phyloP scores from a whole-genome alignment of 1,140 invertebrate species.

The Drosophila prosaltans region DNA sequence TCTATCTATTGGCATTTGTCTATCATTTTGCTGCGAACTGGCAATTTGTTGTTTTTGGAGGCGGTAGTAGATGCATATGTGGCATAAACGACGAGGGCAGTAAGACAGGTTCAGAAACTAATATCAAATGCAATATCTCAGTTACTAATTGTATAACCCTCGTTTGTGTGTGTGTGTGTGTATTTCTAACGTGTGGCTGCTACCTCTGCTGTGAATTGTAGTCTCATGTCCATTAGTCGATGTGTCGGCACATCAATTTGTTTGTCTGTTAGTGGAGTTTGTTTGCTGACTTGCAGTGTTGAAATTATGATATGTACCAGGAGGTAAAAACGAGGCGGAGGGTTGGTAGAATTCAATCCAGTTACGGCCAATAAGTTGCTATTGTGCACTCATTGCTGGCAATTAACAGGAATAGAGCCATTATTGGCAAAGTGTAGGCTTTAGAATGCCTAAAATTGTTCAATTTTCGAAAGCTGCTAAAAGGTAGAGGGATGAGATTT shows the following conservation, averaged over 20 bases:
- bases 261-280: constrained; percentile 55
- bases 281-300: constrained; percentile 10
- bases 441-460: background rate
- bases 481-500: background rate
- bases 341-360: constrained; percentile 1
- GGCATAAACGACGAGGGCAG: background rate
- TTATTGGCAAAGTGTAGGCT: constrained; percentile 18
- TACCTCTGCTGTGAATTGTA: constrained; percentile 43
- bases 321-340: background rate
- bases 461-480: background rate
- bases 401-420: constrained; percentile 46
- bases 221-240: constrained; percentile 49
- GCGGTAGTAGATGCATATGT: background rate
- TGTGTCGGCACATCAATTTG: constrained; percentile 78
- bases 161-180: background rate
- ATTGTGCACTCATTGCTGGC: constrained; percentile 52
- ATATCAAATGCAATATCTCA: background rate
- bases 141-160: background rate
- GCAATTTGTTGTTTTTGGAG: constrained; percentile 61
- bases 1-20: constrained; percentile 63
- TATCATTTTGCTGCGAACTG: constrained; percentile 68
- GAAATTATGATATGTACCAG: constrained; percentile 68
- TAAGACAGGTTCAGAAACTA: background rate
- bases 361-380: constrained; percentile 57
- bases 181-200: background rate